phyloP scores from a whole-genome alignment of 1,140 invertebrate species.

The Papilio glaucus region DNA sequence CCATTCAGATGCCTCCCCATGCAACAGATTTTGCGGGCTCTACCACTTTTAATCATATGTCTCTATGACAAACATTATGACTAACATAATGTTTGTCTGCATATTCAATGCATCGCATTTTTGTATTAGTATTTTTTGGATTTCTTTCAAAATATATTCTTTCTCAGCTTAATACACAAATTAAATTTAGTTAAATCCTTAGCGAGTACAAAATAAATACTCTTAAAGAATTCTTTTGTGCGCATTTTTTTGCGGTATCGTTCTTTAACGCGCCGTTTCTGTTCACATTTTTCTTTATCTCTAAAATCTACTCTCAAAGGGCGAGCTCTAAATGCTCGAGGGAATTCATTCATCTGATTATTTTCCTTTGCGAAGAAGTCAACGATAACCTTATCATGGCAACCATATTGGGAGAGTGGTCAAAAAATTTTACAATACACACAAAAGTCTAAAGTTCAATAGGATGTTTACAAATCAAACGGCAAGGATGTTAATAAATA shows the following conservation, averaged over 20 bases:
- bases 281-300: constrained; percentile 74
- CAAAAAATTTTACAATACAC: background rate
- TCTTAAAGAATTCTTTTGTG: constrained; percentile 61
- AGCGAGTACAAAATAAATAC: constrained; percentile 44
- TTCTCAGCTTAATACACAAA: constrained; percentile 20
- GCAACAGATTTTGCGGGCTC: too few species aligned
- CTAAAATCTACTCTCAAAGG: constrained; percentile 71
- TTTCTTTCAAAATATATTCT: constrained; percentile 6
- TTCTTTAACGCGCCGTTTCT: constrained; percentile 56
- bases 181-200: constrained; percentile 36
- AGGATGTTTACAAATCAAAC: too few species aligned
- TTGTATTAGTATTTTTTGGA: background rate
- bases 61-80: too few species aligned
- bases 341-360: constrained; percentile 76
- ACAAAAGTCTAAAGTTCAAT: background rate
- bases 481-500: too few species aligned
- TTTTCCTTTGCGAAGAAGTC: constrained; percentile 65
- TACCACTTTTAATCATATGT: too few species aligned
- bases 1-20: too few species aligned
- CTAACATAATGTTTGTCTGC: background rate
- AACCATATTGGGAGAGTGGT: constrained; percentile 25
- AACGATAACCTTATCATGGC: constrained; percentile 57
- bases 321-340: constrained; percentile 66
- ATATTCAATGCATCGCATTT: background rate
- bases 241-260: constrained; percentile 60